Conservation (phyloP, 2,888 invertebrate genomes). For the Acronicta leporina region DNA sequence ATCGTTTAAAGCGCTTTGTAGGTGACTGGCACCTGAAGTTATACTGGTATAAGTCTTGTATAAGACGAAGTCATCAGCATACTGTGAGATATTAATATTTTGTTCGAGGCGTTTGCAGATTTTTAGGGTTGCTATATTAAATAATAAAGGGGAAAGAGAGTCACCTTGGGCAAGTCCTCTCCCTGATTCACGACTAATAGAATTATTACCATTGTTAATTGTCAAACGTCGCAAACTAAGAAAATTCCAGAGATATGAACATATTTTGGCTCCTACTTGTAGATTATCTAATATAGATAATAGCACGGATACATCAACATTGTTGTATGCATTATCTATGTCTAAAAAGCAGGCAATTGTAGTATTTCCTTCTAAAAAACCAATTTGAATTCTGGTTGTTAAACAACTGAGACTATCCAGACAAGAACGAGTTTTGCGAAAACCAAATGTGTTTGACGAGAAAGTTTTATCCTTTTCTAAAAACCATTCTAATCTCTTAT, state of each 20-base stretch:
- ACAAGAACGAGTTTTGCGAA: neutral
- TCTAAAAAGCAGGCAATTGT: slow-evolving; percentile 1
- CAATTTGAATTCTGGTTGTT: neutral
- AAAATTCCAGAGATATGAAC: neutral
- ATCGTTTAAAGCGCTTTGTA: neutral
- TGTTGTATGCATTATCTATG: neutral
- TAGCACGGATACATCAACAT: neutral
- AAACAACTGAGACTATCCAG: neutral
- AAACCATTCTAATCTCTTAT: neutral
- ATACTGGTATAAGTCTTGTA: neutral
- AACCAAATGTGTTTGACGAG: neutral
- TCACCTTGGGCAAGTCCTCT: too few species aligned
- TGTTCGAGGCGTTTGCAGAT: neutral
- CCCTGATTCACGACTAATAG: neutral
- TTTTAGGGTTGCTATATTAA: neutral
- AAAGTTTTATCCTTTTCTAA: neutral
- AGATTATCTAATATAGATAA: neutral
- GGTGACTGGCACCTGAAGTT: neutral
- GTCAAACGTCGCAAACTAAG: neutral
- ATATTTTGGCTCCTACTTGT: neutral
- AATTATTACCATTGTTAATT: neutral
- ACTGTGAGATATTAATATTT: neutral
- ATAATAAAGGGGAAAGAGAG: too few species aligned
- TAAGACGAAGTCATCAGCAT: neutral
- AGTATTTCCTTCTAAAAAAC: neutral